Evolutionary conservation across 1,140 invertebrate genomes (phyloP), one percentile per base, ranked within the genome.

Genomic region (Temnothorax nylanderi): DNA sequence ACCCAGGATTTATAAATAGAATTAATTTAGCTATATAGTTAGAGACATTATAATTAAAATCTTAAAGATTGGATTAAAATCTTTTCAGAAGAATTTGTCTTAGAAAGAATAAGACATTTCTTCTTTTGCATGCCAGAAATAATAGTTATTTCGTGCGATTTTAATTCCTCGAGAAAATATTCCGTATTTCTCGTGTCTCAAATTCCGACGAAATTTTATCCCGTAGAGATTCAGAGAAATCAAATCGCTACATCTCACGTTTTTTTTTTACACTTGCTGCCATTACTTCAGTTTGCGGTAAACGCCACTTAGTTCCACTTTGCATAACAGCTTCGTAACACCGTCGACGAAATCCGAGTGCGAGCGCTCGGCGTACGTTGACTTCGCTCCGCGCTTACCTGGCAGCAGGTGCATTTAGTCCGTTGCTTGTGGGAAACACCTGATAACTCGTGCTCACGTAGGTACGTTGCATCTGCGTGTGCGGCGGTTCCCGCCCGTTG

Each of bases 391-490:
- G 51, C 89, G 89, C 56, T 84, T 90, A 86, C 49, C 86, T 54
- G 47, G 86, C 86, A 90, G 89, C 89, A 90, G 89, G 89, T 90
- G 89, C 89, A 90, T 78, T 82, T 72, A 87, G 89, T 88, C 89
- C 89, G 90, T 90, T 91, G 89, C 87, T 67, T 85, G 87, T 88
- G 87, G 82, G 84, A 90, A 90, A 90, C 90, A 88, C 84, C 89
- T 90, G 90, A 91, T 91, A 91, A 91, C 87, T 85, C 87, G 77
- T 32, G 71, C 87, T 26, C 67, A 67, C 67, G 49, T 87, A 76
- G 26, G 11, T 67, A 58, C 62, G 74, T 26, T 62, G 58, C 76
- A 81, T 67, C 62, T 81, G 85, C 51, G 85, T 88, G 26, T 56
- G 56, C 18, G 18, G 56, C 18, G 18, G 86, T 71, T 89, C 56